Base-by-base conservation (phyloP, 2,888 invertebrate genomes). In the Agonopterix alstromeriana region DNA sequence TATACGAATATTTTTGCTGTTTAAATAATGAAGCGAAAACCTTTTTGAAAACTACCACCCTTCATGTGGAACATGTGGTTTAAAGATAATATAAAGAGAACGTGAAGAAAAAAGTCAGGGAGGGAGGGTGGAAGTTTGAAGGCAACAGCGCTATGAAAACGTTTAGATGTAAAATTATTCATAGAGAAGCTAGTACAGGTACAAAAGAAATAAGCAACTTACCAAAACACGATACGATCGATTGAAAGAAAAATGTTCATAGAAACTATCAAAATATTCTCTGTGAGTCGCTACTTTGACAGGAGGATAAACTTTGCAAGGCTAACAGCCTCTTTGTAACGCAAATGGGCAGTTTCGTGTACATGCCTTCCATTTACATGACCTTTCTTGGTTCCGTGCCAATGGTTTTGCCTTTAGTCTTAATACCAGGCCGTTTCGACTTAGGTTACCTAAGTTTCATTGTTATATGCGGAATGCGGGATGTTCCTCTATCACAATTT, bases 281-380 rank as follows among this genome's bases (percentile, higher is more conserved):
- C 40, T 27, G 27, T 27, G 27, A 27, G 27, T 27, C 27, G 27
- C 27, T 27, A 27, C 27, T 27, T 27, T 27, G 27, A 27, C 27
- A 27, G 27, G 27, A 27, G n/a, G 9, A 8, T 17, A 17, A 10
- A 17, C 10, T 17, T 10, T 9, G 9, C 9, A 14, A 43, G 17
- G 43, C 10, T 43, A 10, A 10, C 8, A 43, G 27, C 12, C 42
- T 42, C 43, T 17, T 44, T 44, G 44, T 44, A 35, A 44, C 35
- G 35, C 44, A 44, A 44, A 44, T 44, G 27, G 44, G 44, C 44
- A 35, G 44, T 44, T 44, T 10, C 44, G 43, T 17, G 10, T 35
- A 35, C 42, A 11, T 42, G 42, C 42, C 35, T 44, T 10, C 44
- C 44, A 35, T 44, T 44, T 35, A 10, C 44, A 10, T 27, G 17